These are phyloP conservation scores for Engraulis encrasicolus DNA, from an alignment of 2,113 vertebrate species.

Conservation along the genomic window DNA sequence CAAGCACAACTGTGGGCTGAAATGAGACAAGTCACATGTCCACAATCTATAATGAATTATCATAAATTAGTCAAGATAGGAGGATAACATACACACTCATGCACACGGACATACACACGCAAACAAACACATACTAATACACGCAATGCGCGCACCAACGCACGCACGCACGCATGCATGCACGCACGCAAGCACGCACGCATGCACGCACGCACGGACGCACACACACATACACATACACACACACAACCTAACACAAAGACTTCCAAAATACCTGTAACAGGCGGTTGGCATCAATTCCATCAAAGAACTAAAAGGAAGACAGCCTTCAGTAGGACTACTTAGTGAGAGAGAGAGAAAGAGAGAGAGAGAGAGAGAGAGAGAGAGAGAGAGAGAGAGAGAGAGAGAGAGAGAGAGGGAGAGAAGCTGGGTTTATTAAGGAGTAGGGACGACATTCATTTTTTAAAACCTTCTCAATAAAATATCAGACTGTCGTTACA, in stretches of 20 bases:
- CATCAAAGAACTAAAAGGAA: slow-evolving; percentile 59
- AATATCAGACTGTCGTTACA: slow-evolving; percentile 84
- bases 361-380: slow-evolving; percentile 19
- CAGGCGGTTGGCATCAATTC: slow-evolving; percentile 38
- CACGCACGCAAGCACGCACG: background rate
- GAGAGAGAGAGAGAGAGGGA: background rate
- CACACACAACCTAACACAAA: background rate
- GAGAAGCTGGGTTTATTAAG: slow-evolving; percentile 78
- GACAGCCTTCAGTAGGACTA: slow-evolving; percentile 62
- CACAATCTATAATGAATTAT: no score
- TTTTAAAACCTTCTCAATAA: slow-evolving; percentile 86
- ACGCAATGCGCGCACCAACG: no score
- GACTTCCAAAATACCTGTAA: slow-evolving; percentile 50
- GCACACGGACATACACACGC: background rate
- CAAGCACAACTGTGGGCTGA: background rate
- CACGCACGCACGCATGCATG: no score
- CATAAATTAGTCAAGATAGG: no score
- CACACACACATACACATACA: background rate
- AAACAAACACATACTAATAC: background rate
- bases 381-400: background rate
- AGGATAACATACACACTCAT: no score
- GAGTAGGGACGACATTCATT: slow-evolving; percentile 83
- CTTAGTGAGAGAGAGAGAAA: slow-evolving; percentile 60
- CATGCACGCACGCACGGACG: background rate
- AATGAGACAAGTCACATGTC: no score